These are phyloP conservation scores for Drosophila acutilabella DNA, from an alignment of 2,888 invertebrate genomes.

Conservation along the genomic window DNA sequence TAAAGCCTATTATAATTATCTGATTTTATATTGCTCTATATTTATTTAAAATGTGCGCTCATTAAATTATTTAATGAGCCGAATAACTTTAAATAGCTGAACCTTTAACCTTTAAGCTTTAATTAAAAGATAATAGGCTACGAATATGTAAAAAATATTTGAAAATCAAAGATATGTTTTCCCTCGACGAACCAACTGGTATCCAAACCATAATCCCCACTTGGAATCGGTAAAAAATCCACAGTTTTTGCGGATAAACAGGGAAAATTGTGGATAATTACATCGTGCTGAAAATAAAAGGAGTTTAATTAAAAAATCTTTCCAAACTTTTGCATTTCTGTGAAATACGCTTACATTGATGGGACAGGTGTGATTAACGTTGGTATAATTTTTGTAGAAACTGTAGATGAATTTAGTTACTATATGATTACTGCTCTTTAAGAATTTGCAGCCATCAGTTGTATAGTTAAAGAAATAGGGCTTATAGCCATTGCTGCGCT, in stretches of 20 bases:
- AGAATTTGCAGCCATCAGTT: constrained; percentile 13
- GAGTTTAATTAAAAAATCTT: no score
- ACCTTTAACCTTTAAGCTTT: no score
- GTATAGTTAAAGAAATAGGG: constrained; percentile 4
- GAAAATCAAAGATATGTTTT: not conserved
- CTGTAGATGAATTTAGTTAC: constrained; percentile 9
- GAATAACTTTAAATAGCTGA: no score
- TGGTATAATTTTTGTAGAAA: constrained; percentile 15
- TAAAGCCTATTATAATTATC: no score
- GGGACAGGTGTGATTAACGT: constrained; percentile 22
- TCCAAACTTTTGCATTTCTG: no score
- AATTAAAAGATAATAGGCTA: no score
- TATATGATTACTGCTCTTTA: constrained; percentile 6
- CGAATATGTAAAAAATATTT: not conserved
- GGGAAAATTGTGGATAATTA: constrained; percentile 18
- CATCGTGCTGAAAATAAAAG: constrained; percentile 18
- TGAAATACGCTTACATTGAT: not conserved
- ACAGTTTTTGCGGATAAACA: not conserved
- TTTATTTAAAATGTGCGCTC: no score
- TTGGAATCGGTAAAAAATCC: not conserved
- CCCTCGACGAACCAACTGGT: not conserved
- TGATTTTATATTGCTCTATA: no score
- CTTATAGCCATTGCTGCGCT: constrained; percentile 8
- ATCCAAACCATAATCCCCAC: constrained; percentile 10
- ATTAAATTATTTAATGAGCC: no score